These are phyloP conservation scores for Caloenas nicobarica DNA, from an alignment of 2,113 vertebrate genomes.

Conservation along the genomic window DNA sequence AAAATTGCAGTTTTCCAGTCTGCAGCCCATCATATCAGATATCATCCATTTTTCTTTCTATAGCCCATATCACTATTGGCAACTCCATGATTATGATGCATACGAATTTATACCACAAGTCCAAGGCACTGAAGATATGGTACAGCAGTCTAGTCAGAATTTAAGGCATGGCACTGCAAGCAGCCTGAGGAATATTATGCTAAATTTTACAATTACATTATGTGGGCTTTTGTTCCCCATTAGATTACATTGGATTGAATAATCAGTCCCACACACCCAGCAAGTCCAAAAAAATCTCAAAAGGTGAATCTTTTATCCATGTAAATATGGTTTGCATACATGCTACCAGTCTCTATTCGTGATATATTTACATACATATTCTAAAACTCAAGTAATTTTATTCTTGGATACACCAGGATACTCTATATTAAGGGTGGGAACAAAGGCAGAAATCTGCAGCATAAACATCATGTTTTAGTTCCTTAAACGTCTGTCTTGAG, in stretches of 20 bases:
- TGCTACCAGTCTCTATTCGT: background rate
- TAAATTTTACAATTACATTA: background rate
- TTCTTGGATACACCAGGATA: background rate
- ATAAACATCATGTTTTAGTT: background rate
- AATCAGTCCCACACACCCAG: background rate
- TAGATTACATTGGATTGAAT: background rate
- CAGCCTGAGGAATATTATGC: background rate
- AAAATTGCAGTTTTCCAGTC: background rate
- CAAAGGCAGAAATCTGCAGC: background rate
- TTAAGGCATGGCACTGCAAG: background rate
- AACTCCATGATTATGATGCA: background rate
- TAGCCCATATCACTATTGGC: background rate
- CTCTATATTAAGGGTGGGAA: background rate
- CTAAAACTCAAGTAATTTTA: background rate
- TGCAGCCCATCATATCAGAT: background rate
- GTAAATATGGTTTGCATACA: background rate
- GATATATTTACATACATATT: background rate
- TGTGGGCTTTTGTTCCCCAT: accelerated
- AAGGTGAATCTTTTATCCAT: background rate
- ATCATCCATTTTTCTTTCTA: background rate
- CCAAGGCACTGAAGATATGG: background rate
- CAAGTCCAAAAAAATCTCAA: background rate
- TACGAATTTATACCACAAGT: background rate
- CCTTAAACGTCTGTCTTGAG: background rate
- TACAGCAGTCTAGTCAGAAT: background rate